Conservation (phyloP, 2,888 invertebrate species). For the Drosophila siamana region DNA sequence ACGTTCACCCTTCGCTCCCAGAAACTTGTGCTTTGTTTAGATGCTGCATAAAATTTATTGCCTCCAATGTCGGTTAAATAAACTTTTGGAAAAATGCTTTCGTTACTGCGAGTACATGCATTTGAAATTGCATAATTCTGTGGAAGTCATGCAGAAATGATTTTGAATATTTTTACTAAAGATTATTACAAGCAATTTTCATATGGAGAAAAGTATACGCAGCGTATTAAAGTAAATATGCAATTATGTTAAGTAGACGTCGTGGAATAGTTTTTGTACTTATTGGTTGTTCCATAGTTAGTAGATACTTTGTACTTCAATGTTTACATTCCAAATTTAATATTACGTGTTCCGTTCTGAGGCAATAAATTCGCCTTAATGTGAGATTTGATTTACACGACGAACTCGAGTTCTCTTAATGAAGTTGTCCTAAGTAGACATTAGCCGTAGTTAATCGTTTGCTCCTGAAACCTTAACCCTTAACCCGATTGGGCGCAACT, state of each 20-base stretch:
- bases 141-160: too few species aligned
- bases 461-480: conserved; percentile 23
- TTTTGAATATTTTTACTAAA: too few species aligned
- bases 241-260: too few species aligned
- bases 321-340: too few species aligned
- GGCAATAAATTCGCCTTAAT: neutral
- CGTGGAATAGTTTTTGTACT: too few species aligned
- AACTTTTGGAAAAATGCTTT: conserved; percentile 23
- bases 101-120: neutral
- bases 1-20: conserved; percentile 4
- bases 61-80: conserved; percentile 29
- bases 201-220: too few species aligned
- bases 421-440: conserved; percentile 15
- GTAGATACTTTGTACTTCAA: too few species aligned
- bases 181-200: too few species aligned
- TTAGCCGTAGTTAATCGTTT: conserved; percentile 15
- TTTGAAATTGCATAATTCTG: neutral
- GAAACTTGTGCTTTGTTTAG: conserved; percentile 30
- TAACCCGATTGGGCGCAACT: conserved; percentile 41
- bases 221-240: too few species aligned
- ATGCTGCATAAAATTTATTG: conserved; percentile 58
- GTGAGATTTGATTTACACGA: neutral
- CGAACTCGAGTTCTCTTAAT: neutral
- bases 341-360: too few species aligned
- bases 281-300: too few species aligned